Conservation (phyloP, 1,140 invertebrate genomes). For the Octopus sinensis region DNA sequence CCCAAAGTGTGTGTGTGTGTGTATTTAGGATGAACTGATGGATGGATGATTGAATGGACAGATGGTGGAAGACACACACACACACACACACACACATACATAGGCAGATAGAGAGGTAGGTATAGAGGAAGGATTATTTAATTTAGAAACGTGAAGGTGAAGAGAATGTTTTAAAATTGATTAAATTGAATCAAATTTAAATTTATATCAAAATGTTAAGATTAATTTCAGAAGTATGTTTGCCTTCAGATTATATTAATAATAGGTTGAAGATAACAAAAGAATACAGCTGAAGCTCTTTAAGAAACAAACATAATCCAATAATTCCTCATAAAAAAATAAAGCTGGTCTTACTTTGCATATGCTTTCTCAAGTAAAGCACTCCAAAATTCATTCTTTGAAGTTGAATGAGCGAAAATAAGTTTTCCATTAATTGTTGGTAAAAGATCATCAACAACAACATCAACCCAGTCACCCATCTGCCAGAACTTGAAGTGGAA, state of each 20-base stretch:
- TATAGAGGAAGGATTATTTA: no score
- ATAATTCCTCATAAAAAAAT: not conserved
- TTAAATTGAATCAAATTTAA: no score
- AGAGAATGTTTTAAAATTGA: no score
- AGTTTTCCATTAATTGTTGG: slow-evolving; percentile 58
- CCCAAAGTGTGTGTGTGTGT: no score
- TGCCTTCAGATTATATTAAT: slow-evolving; percentile 38
- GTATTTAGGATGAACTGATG: no score
- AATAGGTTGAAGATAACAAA: not conserved
- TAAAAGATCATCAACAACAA: slow-evolving; percentile 73
- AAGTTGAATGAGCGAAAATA: slow-evolving; percentile 49
- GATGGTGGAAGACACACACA: no score
- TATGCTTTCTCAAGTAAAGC: slow-evolving; percentile 91
- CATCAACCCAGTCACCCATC: slow-evolving; percentile 73
- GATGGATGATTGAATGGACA: no score
- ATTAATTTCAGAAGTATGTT: no score
- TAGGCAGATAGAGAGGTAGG: no score
- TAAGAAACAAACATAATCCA: slow-evolving; percentile 5
- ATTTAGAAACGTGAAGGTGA: no score
- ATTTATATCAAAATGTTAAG: no score
- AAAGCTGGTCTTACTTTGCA: slow-evolving; percentile 40
- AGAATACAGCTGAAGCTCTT: not conserved
- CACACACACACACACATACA: no score
- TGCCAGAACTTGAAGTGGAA: slow-evolving; percentile 75
- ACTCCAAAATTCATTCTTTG: slow-evolving; percentile 82